A percentile compares a stretch with the other conserved stretches of the same genome.
Evolutionary conservation across 2,888 invertebrate species (phyloP).

Genomic region (Oxyteleia sp.): DNA sequence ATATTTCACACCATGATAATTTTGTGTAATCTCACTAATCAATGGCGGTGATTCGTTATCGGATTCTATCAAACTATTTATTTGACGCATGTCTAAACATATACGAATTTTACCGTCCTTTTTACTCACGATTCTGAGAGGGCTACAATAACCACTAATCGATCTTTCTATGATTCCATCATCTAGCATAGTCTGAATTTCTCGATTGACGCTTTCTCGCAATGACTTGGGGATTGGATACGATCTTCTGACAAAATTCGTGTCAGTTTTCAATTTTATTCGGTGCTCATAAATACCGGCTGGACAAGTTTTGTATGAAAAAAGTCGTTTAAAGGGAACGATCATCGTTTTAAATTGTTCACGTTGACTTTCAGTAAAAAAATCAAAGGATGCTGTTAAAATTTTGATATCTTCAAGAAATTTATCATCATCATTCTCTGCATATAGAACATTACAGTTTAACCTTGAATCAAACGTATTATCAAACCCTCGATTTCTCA

Average conservation of each 20-base stretch:
- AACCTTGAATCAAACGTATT: too few relatives aligned
- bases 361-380: background rate
- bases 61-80: background rate
- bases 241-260: background rate
- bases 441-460: too few relatives aligned
- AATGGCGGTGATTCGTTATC: too few relatives aligned
- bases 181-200: background rate
- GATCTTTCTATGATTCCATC: slow-evolving; percentile 11
- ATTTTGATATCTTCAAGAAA: too few relatives aligned
- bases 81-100: too few relatives aligned
- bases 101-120: too few relatives aligned
- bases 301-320: slow-evolving; percentile 1
- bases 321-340: background rate
- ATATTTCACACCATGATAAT: too few relatives aligned
- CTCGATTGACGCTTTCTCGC: background rate
- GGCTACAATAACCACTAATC: background rate
- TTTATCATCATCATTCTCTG: too few relatives aligned
- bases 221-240: background rate
- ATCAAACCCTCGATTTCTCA: too few relatives aligned
- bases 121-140: background rate
- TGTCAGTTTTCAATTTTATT: background rate
- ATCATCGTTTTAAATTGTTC: slow-evolving; percentile 1
- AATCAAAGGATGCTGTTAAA: too few relatives aligned
- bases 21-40: too few relatives aligned
- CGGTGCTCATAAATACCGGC: too few relatives aligned